These are phyloP conservation scores for Carcharodon carcharias DNA, from an alignment of 2,797 vertebrate species.

Conservation along the genomic window DNA sequence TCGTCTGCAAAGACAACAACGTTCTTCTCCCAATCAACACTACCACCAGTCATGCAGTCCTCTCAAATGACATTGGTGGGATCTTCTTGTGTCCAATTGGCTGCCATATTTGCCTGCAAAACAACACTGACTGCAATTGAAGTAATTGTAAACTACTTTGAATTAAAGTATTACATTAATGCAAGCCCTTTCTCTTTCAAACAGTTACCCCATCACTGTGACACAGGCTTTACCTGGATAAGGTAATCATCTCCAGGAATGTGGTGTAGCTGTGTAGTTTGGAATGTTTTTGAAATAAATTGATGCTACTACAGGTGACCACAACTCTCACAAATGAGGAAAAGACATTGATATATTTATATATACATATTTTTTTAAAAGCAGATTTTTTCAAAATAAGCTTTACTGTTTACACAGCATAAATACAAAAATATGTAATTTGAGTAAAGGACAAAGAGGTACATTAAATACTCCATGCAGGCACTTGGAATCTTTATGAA, in stretches of 20 bases:
- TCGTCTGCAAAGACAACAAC: not conserved
- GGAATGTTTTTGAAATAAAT: not conserved
- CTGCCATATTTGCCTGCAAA: not conserved
- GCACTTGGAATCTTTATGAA: not conserved
- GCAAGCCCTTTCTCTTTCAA: not conserved
- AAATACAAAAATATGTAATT: conserved; percentile 28
- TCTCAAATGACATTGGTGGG: not conserved
- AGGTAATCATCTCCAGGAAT: not conserved
- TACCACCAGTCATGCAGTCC: too few species aligned
- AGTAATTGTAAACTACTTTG: not conserved
- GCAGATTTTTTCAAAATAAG: not conserved
- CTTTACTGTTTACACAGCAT: not conserved
- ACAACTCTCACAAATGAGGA: not conserved
- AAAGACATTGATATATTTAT: not conserved
- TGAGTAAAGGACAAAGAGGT: not conserved
- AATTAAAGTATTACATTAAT: not conserved
- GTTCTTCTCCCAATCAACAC: not conserved
- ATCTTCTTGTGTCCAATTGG: not conserved
- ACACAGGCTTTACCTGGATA: not conserved
- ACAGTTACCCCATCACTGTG: not conserved
- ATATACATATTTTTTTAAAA: not conserved
- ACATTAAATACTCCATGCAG: not conserved
- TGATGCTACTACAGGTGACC: not conserved
- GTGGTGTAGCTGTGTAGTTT: not conserved
- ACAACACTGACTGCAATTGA: not conserved